Evolutionary conservation across 2,797 vertebrate species (phyloP), one percentile per base, ranked within the genome.

Genomic region (Lemur catta): DNA sequence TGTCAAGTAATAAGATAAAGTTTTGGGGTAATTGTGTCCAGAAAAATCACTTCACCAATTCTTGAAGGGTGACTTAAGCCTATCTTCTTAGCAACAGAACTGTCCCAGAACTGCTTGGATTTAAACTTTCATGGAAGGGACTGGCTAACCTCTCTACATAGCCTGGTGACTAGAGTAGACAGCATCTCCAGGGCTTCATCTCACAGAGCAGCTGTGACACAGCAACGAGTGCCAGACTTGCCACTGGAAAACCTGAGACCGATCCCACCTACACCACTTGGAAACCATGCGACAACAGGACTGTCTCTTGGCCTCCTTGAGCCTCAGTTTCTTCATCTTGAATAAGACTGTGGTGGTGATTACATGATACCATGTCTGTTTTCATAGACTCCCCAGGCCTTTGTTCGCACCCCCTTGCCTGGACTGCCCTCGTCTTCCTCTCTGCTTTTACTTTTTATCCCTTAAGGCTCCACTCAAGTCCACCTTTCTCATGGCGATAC

Each of bases 271-370:
- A 4, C 1, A 1, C 17, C 35, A 1, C 28, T 63, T 1, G n/a
- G 74, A 75, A 71, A 1, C 48, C 13, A 10, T 0, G 30, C 0
- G 6, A n/a, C 26, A 0, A 0, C 0, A 8, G 52, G 57, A 76
- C 18, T 10, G 0, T 57, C 33, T 6, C 17, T 14, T 22, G 11
- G 41, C 57, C n/a, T 18, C 38, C 57, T 8, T 22, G 30, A 91
- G 41, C 50, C 86, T 79, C 69, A 24, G 2, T 8, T 35, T 63
- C 38, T n/a, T 81, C 65, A 17, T 72, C 69, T 65, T 30, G 4
- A 17, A 35, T 33, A 24, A 35, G 48, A 92, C 2, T 22, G 69
- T 12, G 33, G 61, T 33, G 26, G 50, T 1, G 41, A n/a, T 4
- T 5, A 1, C 4, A 8, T 52, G 41, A n/a, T 1, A 14, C 1